Percentiles rank a stretch among this genome's conserved stretches.
Conservation (phyloP, 2,797 vertebrate species). For the Coregonus ussuriensis region DNA sequence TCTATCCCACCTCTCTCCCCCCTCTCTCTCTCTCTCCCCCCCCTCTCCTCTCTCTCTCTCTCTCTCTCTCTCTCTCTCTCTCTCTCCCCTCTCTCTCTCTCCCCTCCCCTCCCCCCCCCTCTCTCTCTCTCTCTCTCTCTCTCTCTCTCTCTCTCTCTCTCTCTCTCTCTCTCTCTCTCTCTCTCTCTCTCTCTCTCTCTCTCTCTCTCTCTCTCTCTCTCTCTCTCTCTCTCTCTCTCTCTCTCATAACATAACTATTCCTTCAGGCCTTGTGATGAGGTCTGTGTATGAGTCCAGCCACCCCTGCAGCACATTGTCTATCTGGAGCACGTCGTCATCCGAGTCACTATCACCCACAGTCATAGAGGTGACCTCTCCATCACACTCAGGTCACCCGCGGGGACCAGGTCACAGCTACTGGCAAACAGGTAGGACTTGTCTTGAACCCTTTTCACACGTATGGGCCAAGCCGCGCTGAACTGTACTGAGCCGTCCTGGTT, state of each 20-base stretch:
- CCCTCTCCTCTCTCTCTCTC: constrained; percentile 31
- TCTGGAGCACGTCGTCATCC: constrained; percentile 88
- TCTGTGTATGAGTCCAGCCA: constrained; percentile 81
- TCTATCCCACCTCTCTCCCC: constrained; percentile 15
- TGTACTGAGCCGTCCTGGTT: neutral
- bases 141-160: neutral
- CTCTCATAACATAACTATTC: constrained; percentile 78
- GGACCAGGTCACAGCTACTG: constrained; percentile 35
- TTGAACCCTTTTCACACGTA: neutral
- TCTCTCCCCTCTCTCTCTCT: constrained; percentile 23
- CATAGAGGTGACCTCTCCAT: constrained; percentile 91
- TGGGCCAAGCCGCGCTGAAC: neutral
- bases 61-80: constrained; percentile 27
- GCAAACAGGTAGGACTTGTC: too few species aligned
- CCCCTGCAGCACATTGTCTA: constrained; percentile 83
- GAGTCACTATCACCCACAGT: constrained; percentile 85
- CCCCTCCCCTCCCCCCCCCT: too few species aligned
- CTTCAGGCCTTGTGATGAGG: constrained; percentile 80
- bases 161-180: constrained; percentile 1
- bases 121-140: constrained; percentile 9
- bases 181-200: neutral
- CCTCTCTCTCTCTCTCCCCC: constrained; percentile 20
- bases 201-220: neutral
- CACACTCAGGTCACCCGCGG: constrained; percentile 87
- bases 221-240: neutral